Base-by-base conservation (phyloP, 2,888 invertebrate genomes). In the Dinocampus coccinellae region DNA sequence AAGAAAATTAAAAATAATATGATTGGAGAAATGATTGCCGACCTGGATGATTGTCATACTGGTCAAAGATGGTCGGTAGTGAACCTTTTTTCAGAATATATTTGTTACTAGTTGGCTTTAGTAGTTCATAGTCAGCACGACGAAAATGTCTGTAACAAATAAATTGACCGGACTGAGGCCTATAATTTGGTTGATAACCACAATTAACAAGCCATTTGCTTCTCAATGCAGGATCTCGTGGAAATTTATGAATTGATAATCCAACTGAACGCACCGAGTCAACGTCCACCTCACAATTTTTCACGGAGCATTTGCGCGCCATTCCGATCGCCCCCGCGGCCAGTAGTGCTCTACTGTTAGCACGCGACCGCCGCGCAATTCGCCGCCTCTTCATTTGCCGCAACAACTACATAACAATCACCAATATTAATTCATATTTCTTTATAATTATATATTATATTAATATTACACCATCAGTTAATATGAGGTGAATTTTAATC, bases 61-160 rank as follows among this genome's bases (percentile, higher is more conserved):
- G 77, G 13, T 91, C 89, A 87, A 94, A 94, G 69, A 94, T 92
- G 72, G 93, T 92, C 7, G 94, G 94, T 62, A 93, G 89, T 7
- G 93, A 92, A 77, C 92, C 93, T 87, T 92, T 90, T 84, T 91
- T 92, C 63, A 94, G 88, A 84, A 93, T 88, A 84, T 93, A 93
- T 88, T 93, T 94, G 74, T 91, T 91, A 72, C 92, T 91, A 86
- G 92, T 91, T 80, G 91, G 91, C 86, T 92, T 91, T 80, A 91
- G 92, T 76, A 90, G 90, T 87, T 93, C 90, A 87, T 94, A 94
- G 88, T 94, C 94, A 33, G 90, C 90, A 79, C 92, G 91, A 79
- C 92, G 89, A 85, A 94, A 94, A 87, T 94, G 94, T 73, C 93
- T 90, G 13, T 94, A 94, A 83, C 94, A 94, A 36, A 94, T 92